These are phyloP conservation scores for Ridgeia piscesae DNA, from an alignment of 1,140 invertebrate genomes.

Conservation along the genomic window DNA sequence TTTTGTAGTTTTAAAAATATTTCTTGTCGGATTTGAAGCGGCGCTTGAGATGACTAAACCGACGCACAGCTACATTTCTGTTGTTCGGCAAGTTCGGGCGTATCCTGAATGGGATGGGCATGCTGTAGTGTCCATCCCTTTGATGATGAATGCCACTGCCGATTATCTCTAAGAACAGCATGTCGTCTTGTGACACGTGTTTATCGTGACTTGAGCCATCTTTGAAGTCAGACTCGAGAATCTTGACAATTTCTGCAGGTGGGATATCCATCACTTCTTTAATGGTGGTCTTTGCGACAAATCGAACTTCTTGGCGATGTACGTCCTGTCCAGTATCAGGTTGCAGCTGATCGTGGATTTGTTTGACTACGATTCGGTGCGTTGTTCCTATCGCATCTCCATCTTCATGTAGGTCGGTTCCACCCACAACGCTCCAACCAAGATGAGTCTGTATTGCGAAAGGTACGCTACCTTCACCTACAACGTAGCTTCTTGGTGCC, in stretches of 20 bases:
- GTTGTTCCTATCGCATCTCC: background rate
- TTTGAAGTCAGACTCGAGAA: conserved; percentile 15
- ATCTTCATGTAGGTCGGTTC: background rate
- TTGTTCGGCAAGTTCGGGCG: conserved; percentile 18
- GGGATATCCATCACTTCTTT: background rate
- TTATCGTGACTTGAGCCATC: background rate
- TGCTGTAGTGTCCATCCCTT: background rate
- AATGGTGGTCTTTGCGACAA: background rate
- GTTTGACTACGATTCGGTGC: background rate
- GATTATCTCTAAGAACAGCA: conserved; percentile 4
- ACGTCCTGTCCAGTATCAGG: background rate
- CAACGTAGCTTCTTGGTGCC: background rate
- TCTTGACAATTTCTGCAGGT: background rate
- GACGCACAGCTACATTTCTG: background rate
- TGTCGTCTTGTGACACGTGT: background rate
- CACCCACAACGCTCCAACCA: conserved; percentile 8
- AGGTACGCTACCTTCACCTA: background rate
- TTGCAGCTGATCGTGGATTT: background rate
- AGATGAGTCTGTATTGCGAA: background rate
- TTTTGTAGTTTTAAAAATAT: conserved; percentile 1
- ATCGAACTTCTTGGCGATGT: background rate
- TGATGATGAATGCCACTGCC: conserved; percentile 6
- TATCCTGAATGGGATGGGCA: conserved; percentile 15
- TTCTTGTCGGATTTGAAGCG: background rate
- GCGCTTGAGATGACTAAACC: background rate